Base-by-base conservation (phyloP, 1,140 invertebrate species). In the Zaprionus capensis region DNA sequence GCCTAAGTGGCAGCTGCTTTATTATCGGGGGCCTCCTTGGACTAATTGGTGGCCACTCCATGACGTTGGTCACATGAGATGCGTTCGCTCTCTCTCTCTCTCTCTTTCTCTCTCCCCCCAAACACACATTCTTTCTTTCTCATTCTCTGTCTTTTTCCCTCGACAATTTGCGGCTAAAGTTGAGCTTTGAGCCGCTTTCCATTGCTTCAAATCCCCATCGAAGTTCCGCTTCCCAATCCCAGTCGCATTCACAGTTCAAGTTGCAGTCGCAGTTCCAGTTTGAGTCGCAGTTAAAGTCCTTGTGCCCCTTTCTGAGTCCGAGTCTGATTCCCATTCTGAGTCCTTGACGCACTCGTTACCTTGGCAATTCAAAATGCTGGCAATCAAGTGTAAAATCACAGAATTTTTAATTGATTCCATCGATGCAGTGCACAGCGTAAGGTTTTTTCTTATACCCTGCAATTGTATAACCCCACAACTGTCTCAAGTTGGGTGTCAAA, bases 301-400 rank as follows among this genome's bases (percentile, higher is more conserved):
- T 58, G 28, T 44, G 44, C 28, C 38, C 0, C 34, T 15, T 5
- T 14, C 36, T 28, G 26, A 6, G 26, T n/a, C 26, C 26, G 20
- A 36, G 49, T 38, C 22, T 57, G 55, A 44, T 57, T 41, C 41
- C 7, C 34, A 11, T 9, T 34, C 2, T 9, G 9, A 34, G 31
- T 34, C 31, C 31, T 34, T 34, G 9, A 34, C 31, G 31, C 31
- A 34, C 31, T 34, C 64, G 84, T 87, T 87, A 74, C 84, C 84
- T 76, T 80, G 84, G 68, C 84, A 69, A 83, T 79, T 75, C 65
- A 79, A 86, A 87, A 87, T 81, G 78, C 71, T 17, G n/a, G 65
- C 84, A 87, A 88, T 87, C 84, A 87, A 88, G 84, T 88, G 84
- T 81, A 83, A 83, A 87, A 87, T 87, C 84, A 88, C 79, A 81